Evolutionary conservation across 2,113 vertebrate genomes (phyloP), one percentile per base, ranked within the genome.

Genomic region (Girardinichthys multiradiatus): DNA sequence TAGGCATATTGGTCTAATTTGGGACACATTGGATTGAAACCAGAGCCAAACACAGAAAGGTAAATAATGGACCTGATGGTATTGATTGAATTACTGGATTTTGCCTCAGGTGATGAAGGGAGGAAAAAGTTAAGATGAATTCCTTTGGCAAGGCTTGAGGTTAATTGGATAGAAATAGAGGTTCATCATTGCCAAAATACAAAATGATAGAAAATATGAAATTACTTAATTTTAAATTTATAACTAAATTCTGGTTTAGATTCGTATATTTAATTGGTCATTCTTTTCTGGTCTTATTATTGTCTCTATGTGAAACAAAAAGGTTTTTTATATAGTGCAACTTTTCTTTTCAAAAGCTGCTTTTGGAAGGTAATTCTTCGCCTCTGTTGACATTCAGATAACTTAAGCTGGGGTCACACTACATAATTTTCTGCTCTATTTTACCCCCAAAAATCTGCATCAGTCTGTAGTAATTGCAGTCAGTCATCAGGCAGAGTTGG

Each of bases 81-180:
- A 90, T 87, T 92, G 90, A 88, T 90, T 85, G 31, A 87, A 84
- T 90, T 81, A 86, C 64, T 63, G 60, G 70, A 79, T 76, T 74
- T 70, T 62, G 87, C 89, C 88, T 81, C 30, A 69, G 85, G 85
- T 82, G 75, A 82, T 66, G 64, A 37, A 26, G 68, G 39, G 27
- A 9, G 0, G 28, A 59, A 65, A 77, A 57, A 71, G 79, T 60
- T 31, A 2, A 42, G 68, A 60, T 79, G 66, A 48, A 72, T 80
- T 80, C 81, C n/a, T 76, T 31, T n/a, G 39, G 9, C 27, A n/a
- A 58, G 51, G 57, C 57, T 62, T 64, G 31, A 59, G 48, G 61
- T 24, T 1, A 81, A 31, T 64, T n/a, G 13, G 8, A 51, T 2
- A 45, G 35, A 4, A 68, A 79, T 35, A 30, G 33, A 35, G 24